A percentile compares a stretch with the other conserved stretches of the same genome.
These are phyloP conservation scores for Drosophila dunni DNA, from an alignment of 1,140 invertebrate genomes.

Conservation along the genomic window DNA sequence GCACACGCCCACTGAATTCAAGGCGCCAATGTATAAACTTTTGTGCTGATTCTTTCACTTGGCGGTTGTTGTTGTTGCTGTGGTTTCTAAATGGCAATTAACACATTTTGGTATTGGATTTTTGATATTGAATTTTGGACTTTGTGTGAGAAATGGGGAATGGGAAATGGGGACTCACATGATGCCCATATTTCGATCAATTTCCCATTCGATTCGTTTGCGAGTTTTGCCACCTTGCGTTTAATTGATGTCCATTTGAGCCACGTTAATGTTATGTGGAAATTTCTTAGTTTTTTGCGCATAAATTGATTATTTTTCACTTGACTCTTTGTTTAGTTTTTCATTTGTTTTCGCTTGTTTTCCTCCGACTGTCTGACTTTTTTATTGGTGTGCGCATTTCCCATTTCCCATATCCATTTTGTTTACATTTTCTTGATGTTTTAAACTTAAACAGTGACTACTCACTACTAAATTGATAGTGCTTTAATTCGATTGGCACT, in stretches of 20 bases:
- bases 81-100: slow-evolving; percentile 37
- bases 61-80: neutral
- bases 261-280: slow-evolving; percentile 34
- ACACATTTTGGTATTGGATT: slow-evolving; percentile 27
- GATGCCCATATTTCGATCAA: slow-evolving; percentile 47
- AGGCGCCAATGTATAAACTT: slow-evolving; percentile 25
- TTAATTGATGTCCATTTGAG: slow-evolving; percentile 46
- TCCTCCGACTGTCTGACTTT: slow-evolving; percentile 63
- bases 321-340: slow-evolving; percentile 38
- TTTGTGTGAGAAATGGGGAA: neutral
- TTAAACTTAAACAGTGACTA: slow-evolving; percentile 62
- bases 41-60: slow-evolving; percentile 9
- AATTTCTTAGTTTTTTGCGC: slow-evolving; percentile 38
- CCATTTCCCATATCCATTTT: slow-evolving; percentile 60
- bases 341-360: slow-evolving; percentile 27
- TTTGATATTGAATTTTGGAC: slow-evolving; percentile 3
- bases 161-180: slow-evolving; percentile 16
- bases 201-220: slow-evolving; percentile 33
- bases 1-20: neutral
- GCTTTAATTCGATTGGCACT: slow-evolving; percentile 5
- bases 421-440: slow-evolving; percentile 39
- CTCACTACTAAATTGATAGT: slow-evolving; percentile 7
- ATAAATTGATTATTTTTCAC: slow-evolving; percentile 45
- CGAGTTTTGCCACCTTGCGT: slow-evolving; percentile 50
- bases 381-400: slow-evolving; percentile 76